Base-by-base conservation (phyloP, 1,140 invertebrate genomes). In the Anoplophora glabripennis region DNA sequence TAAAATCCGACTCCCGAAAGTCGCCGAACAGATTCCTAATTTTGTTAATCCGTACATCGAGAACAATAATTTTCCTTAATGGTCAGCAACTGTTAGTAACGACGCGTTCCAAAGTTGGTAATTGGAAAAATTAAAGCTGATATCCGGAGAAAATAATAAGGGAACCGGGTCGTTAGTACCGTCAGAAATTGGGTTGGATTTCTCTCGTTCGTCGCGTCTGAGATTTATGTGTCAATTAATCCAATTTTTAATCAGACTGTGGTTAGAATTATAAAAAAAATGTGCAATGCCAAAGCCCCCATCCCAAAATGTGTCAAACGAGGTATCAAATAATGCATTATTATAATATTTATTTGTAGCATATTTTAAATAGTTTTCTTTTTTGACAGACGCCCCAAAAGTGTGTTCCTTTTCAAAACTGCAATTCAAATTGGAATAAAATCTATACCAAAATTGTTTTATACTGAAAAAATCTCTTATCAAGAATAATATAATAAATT, bases 31-130 rank as follows among this genome's bases (percentile, higher is more conserved):
- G 56, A 57, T 57, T 60, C 56, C 52, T 49, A 51, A 64, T 64
- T 53, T 53, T 47, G 52, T 57, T 60, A 64, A 60, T 56, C 58
- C 45, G 51, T 56, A 42, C 49, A 12, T 49, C 53, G 46, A 12
- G 33, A 37, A 37, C 9, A 12, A 37, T 52, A 54, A 58, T 59
- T 63, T 59, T 46, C 14, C 34, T 49, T 53, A 60, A 64, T 57
- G 58, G 52, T 54, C 57, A 64, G 44, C 62, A 60, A 64, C 53
- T 64, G 62, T 64, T 60, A 4, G 53, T 64, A 64, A 64, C 49
- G 63, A 65, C 63, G 46, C 63, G 38, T 58, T 58, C 58, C 57
- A 42, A 38, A 57, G 44, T 46, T 59, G 59, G 59, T 62, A 65
- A 62, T 62, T 65, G 59, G 51, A 61, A 61, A 61, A 65, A 65